Conservation (phyloP, 2,113 vertebrate genomes). For the Fregata magnificens region DNA sequence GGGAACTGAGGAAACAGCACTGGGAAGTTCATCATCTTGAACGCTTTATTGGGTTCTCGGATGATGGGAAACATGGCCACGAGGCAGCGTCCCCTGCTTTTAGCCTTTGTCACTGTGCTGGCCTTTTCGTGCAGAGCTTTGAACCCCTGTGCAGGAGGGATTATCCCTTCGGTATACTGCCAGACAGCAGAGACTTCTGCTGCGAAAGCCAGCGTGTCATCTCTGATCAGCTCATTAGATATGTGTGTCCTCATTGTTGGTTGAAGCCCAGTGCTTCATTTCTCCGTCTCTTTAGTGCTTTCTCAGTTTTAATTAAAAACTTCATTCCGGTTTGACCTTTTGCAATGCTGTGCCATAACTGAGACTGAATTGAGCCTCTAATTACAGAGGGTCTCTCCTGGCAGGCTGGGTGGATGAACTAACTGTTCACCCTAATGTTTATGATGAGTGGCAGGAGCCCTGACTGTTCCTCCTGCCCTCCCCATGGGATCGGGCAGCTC, state of each 20-base stretch:
- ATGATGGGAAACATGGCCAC: fast-evolving
- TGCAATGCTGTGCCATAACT: neutral
- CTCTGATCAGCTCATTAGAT: neutral
- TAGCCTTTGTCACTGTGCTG: neutral
- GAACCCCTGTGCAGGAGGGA: neutral
- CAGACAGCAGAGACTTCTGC: neutral
- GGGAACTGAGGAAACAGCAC: neutral
- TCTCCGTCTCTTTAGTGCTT: neutral
- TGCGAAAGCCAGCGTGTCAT: neutral
- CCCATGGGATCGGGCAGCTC: neutral
- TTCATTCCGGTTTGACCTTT: neutral
- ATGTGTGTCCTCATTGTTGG: neutral
- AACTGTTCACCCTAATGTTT: neutral
- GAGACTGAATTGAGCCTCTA: neutral
- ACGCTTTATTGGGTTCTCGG: neutral
- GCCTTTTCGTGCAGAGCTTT: neutral
- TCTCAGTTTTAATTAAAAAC: neutral
- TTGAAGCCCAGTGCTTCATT: neutral
- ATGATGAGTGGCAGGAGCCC: neutral
- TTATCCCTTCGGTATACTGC: neutral
- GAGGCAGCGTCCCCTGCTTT: neutral
- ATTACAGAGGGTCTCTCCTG: neutral
- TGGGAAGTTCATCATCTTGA: neutral
- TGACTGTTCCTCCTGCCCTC: neutral
- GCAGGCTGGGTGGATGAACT: neutral